These are phyloP conservation scores for Hoplodrina ambigua DNA, from an alignment of 2,888 invertebrate genomes.

Conservation along the genomic window DNA sequence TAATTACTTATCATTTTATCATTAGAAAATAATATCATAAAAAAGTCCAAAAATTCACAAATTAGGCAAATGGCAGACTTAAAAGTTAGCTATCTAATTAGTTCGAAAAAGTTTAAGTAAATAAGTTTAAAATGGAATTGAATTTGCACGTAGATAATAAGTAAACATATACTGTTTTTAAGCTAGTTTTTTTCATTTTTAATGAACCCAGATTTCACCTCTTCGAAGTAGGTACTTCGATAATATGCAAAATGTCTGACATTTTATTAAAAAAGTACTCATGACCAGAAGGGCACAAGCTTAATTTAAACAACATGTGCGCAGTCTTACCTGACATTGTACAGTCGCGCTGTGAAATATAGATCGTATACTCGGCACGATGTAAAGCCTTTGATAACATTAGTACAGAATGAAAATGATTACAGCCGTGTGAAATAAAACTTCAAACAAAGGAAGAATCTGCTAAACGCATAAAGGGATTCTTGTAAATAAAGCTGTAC, in stretches of 20 bases:
- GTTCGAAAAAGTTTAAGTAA: no score
- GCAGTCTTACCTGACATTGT: constrained; percentile 60
- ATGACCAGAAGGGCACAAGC: background rate
- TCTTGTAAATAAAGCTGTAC: constrained; percentile 9
- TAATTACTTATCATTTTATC: no score
- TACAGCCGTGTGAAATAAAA: constrained; percentile 50
- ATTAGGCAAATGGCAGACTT: no score
- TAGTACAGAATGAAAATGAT: constrained; percentile 58
- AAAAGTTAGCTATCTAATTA: no score
- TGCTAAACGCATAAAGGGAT: constrained; percentile 22
- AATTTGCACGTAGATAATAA: no score
- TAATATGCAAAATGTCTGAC: background rate
- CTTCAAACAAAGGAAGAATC: constrained; percentile 45
- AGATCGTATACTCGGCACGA: constrained; percentile 65
- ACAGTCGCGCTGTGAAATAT: constrained; percentile 65
- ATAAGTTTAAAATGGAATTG: no score
- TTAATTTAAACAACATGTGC: constrained; percentile 26
- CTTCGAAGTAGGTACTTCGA: background rate
- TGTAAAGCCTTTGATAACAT: constrained; percentile 61
- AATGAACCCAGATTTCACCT: background rate
- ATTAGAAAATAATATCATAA: no score
- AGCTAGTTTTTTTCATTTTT: no score
- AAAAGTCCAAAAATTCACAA: no score
- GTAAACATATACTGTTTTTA: no score
- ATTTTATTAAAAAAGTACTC: background rate